Conservation (phyloP, 2,113 vertebrate genomes). For the Anolis carolinensis region DNA sequence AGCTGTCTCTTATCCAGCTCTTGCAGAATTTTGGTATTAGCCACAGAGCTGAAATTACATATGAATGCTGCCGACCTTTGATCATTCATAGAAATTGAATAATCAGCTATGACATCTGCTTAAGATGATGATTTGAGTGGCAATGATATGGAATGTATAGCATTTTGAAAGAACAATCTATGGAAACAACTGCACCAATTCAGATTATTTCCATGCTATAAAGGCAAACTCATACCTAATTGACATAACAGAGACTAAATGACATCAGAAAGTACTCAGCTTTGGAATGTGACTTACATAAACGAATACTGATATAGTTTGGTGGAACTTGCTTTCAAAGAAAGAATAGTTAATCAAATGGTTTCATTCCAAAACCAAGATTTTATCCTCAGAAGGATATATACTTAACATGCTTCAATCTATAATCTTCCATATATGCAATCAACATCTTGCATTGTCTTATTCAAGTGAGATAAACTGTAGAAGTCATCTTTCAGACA, state of each 20-base stretch:
- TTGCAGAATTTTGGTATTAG: not conserved
- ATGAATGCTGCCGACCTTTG: not conserved
- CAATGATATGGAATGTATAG: not conserved
- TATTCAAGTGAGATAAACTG: not conserved
- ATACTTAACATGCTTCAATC: not conserved
- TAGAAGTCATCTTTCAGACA: not conserved
- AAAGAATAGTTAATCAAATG: not conserved
- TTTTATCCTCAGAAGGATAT: no score
- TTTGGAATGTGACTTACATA: not conserved
- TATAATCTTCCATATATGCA: not conserved
- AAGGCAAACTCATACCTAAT: not conserved
- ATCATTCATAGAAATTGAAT: constrained; percentile 32
- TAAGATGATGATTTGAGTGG: not conserved
- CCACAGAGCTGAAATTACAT: constrained; percentile 24
- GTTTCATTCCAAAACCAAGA: not conserved
- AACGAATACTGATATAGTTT: not conserved
- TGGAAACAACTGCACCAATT: not conserved
- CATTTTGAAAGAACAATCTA: not conserved
- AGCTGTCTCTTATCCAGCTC: constrained; percentile 7
- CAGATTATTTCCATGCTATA: no score
- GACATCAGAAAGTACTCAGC: not conserved
- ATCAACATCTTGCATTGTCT: not conserved
- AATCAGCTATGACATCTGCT: not conserved
- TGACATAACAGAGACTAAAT: not conserved
- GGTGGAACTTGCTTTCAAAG: not conserved